Evolutionary conservation across 1,140 invertebrate genomes (phyloP).

Genomic region (Sminthurides bifidus): DNA sequence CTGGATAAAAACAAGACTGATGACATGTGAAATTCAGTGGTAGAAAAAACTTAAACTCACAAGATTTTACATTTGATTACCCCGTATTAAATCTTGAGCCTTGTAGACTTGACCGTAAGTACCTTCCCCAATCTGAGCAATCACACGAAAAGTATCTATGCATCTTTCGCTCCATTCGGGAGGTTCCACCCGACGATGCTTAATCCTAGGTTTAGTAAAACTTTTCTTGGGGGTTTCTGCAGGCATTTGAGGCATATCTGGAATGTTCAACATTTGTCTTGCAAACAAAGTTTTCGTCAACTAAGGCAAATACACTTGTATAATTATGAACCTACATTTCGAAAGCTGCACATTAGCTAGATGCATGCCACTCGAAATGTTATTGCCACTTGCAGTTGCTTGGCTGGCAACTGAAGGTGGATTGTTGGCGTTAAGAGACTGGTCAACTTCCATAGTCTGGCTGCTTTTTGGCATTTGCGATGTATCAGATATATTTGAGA

Average conservation of each 20-base stretch:
- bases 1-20: slow-evolving; percentile 43
- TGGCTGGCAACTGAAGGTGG: too few relatives aligned
- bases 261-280: too few relatives aligned
- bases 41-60: background rate
- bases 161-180: slow-evolving; percentile 74
- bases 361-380: too few relatives aligned
- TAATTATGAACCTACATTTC: too few relatives aligned
- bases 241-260: too few relatives aligned
- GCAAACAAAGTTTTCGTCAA: too few relatives aligned
- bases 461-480: background rate
- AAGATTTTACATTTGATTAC: slow-evolving; percentile 36
- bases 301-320: too few relatives aligned
- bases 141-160: slow-evolving; percentile 84
- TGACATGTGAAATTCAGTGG: slow-evolving; percentile 36
- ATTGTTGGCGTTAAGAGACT: too few relatives aligned
- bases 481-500: background rate
- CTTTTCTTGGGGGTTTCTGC: background rate
- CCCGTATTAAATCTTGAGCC: slow-evolving; percentile 60
- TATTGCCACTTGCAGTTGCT: too few relatives aligned
- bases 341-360: too few relatives aligned
- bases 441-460: background rate
- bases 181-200: slow-evolving; percentile 49
- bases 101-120: slow-evolving; percentile 98
- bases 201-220: slow-evolving; percentile 53
- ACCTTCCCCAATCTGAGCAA: slow-evolving; percentile 95